Percentiles rank a stretch among this genome's conserved stretches.
Evolutionary conservation across 2,113 vertebrate species (phyloP).

Genomic region (Syngnathus floridae): DNA sequence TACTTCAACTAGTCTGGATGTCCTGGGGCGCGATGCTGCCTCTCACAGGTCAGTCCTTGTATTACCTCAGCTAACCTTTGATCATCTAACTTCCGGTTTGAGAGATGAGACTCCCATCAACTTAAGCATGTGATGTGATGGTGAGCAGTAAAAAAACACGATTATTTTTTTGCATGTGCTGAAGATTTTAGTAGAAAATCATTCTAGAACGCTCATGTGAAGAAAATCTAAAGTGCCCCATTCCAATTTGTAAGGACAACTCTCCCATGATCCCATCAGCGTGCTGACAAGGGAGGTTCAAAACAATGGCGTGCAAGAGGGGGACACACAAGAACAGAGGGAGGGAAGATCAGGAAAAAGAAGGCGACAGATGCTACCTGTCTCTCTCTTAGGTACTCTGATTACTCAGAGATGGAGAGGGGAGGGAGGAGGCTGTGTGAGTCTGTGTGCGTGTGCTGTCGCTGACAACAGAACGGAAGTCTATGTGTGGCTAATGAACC

Average conservation of each 20-base stretch:
- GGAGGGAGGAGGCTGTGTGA: conserved; percentile 39
- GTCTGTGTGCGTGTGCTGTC: conserved; percentile 28
- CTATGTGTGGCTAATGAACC: conserved; percentile 70
- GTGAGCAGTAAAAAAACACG: background rate
- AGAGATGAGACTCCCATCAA: background rate
- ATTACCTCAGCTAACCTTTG: background rate
- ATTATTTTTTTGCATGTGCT: background rate
- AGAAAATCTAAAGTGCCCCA: background rate
- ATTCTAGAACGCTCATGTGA: background rate
- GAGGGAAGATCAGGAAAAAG: conserved; percentile 49
- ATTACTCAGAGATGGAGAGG: conserved; percentile 64
- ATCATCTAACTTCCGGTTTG: background rate
- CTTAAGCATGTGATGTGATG: background rate
- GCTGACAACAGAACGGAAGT: conserved; percentile 62
- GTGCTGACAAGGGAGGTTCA: conserved; percentile 32
- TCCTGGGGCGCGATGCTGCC: too few species aligned
- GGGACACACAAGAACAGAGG: conserved; percentile 32
- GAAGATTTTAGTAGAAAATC: background rate
- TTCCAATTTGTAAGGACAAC: conserved; percentile 15
- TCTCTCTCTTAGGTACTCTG: conserved; percentile 73
- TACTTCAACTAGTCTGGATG: too few species aligned
- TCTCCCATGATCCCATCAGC: conserved; percentile 54
- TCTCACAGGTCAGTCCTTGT: background rate
- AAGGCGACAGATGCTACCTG: conserved; percentile 75
- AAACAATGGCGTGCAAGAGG: conserved; percentile 47